A percentile compares a stretch with the other conserved stretches of the same genome.
These are phyloP conservation scores for Pocillopora verrucosa DNA, from an alignment of 64 coral and sea anemone genomes.

Conservation along the genomic window DNA sequence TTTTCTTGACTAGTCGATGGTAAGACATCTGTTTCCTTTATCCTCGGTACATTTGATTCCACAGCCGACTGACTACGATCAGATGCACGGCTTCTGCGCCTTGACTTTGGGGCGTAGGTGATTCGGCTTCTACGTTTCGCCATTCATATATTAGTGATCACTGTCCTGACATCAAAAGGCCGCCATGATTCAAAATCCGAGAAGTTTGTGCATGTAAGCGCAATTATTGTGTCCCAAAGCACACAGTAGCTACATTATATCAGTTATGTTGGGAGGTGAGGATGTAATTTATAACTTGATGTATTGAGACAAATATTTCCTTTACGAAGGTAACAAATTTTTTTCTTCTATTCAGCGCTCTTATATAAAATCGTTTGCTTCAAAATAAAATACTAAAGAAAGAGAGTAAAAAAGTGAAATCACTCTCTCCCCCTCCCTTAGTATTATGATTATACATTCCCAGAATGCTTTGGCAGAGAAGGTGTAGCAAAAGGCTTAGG, in stretches of 20 bases:
- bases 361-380: too few relatives aligned
- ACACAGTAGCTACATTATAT: background rate
- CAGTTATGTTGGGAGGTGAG: background rate
- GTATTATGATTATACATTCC: background rate
- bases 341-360: too few relatives aligned
- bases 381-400: too few relatives aligned
- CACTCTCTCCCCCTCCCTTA: too few relatives aligned
- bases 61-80: background rate
- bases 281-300: background rate
- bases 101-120: constrained; percentile 23
- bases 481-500: background rate
- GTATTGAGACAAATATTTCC: too few relatives aligned
- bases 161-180: background rate
- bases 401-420: too few relatives aligned
- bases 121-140: constrained; percentile 11
- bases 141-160: background rate
- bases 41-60: background rate
- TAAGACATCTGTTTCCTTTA: background rate
- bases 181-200: constrained; percentile 28
- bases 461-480: background rate
- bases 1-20: background rate
- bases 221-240: too few relatives aligned
- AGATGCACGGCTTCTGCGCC: constrained; percentile 6
- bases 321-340: too few relatives aligned
- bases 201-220: background rate